Evolutionary conservation across 2,888 invertebrate genomes (phyloP).

Genomic region (Coenonympha glycerion): DNA sequence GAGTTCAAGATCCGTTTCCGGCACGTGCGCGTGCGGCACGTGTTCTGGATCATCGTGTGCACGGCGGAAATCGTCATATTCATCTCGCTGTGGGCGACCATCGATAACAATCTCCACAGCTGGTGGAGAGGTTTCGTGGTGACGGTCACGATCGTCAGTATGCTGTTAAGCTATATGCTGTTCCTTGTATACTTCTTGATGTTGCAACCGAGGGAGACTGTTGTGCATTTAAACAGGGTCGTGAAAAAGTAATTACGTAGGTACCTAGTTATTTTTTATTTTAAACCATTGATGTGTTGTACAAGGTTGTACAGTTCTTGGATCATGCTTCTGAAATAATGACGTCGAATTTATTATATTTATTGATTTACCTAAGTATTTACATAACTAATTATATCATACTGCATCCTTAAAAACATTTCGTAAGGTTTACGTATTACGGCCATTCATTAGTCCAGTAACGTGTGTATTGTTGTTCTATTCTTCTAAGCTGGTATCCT

Average conservation of each 20-base stretch:
- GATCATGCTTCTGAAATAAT: slow-evolving; percentile 15
- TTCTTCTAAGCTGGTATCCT: slow-evolving; percentile 37
- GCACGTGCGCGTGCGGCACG: slow-evolving; percentile 81
- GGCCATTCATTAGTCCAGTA: slow-evolving; percentile 22
- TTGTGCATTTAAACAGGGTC: slow-evolving; percentile 49
- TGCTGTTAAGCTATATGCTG: slow-evolving; percentile 75
- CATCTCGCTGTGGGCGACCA: slow-evolving; percentile 79
- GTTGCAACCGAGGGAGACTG: slow-evolving; percentile 78
- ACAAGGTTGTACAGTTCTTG: slow-evolving; percentile 11
- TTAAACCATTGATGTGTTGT: slow-evolving; percentile 4
- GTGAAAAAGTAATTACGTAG: slow-evolving; percentile 9
- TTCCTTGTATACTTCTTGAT: slow-evolving; percentile 79
- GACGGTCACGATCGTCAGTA: slow-evolving; percentile 76
- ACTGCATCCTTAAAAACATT: slow-evolving; percentile 25
- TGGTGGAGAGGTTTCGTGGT: slow-evolving; percentile 84
- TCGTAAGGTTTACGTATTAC: slow-evolving; percentile 27
- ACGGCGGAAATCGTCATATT: slow-evolving; percentile 80
- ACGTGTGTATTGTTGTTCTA: slow-evolving; percentile 24
- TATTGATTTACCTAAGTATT: slow-evolving; percentile 24
- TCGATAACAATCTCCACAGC: slow-evolving; percentile 71
- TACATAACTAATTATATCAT: slow-evolving; percentile 21
- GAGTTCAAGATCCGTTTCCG: slow-evolving; percentile 87
- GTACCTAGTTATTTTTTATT: background rate
- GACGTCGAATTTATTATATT: slow-evolving; percentile 23
- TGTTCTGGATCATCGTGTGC: slow-evolving; percentile 80